Percentiles rank a stretch among this genome's conserved stretches.
Evolutionary conservation across 2,888 invertebrate species (phyloP).

Genomic region (Caenorhabditis doughertyi): DNA sequence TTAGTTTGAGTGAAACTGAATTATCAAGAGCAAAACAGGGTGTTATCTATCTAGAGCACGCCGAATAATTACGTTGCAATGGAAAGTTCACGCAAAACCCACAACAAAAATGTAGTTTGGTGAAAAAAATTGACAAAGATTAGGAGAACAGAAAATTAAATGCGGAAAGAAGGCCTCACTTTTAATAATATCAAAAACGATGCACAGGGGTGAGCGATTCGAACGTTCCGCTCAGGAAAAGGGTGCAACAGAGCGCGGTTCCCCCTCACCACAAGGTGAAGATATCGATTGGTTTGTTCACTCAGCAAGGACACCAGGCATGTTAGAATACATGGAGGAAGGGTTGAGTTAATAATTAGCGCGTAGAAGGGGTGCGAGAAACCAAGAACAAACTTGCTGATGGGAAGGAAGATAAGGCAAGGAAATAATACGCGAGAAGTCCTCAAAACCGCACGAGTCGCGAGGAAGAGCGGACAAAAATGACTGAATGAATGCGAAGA

Average conservation of each 20-base stretch:
- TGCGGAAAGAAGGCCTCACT: too few species aligned
- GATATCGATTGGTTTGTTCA: constrained; percentile 20
- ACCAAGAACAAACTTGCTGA: too few species aligned
- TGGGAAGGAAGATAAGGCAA: too few species aligned
- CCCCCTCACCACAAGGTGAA: background rate
- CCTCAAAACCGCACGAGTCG: too few species aligned
- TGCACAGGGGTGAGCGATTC: constrained; percentile 20
- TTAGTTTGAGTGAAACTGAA: background rate
- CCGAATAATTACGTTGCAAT: background rate
- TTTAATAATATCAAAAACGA: background rate
- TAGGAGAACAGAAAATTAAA: too few species aligned
- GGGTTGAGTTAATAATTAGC: background rate
- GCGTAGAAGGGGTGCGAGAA: background rate
- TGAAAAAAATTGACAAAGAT: too few species aligned
- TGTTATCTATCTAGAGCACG: constrained; percentile 22
- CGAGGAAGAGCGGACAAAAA: too few species aligned
- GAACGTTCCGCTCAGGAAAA: constrained; percentile 33
- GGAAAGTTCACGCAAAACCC: constrained; percentile 1
- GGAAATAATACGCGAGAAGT: too few species aligned
- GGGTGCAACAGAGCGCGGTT: constrained; percentile 31
- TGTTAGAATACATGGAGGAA: background rate
- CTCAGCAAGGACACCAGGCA: background rate
- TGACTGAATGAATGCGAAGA: too few species aligned
- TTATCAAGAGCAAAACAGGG: background rate
- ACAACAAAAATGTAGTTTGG: background rate